These are phyloP conservation scores for Nebria salina DNA, from an alignment of 2,888 invertebrate genomes.

Conservation along the genomic window DNA sequence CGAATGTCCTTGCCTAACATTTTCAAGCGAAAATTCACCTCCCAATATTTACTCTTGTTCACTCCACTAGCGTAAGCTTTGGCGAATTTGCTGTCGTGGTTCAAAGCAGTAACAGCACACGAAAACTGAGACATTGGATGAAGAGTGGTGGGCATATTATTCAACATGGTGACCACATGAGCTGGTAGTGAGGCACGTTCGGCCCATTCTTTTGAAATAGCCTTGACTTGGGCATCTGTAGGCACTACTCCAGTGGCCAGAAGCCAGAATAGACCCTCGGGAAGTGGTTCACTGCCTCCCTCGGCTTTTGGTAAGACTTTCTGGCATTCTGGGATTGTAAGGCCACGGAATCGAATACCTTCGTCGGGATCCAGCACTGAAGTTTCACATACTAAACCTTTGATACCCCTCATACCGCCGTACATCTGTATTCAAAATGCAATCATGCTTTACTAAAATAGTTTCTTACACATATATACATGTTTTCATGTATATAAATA, in stretches of 20 bases:
- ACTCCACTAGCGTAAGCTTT: slow-evolving; percentile 90
- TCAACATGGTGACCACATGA: slow-evolving; percentile 92
- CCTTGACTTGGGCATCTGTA: slow-evolving; percentile 78
- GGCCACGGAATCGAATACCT: slow-evolving; percentile 94
- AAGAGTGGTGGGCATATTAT: slow-evolving; percentile 87
- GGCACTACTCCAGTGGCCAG: slow-evolving; percentile 90
- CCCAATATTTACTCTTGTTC: slow-evolving; percentile 92
- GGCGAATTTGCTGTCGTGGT: slow-evolving; percentile 91
- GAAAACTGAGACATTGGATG: slow-evolving; percentile 97
- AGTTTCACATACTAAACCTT: slow-evolving; percentile 93
- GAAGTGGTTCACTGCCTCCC: slow-evolving; percentile 85
- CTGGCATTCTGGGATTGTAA: slow-evolving; percentile 93
- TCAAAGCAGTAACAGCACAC: slow-evolving; percentile 89
- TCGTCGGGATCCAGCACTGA: slow-evolving; percentile 95
- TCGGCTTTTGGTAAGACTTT: slow-evolving; percentile 84
- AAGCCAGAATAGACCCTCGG: slow-evolving; percentile 95
- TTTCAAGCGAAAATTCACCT: slow-evolving; percentile 61
- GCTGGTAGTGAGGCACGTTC: slow-evolving; percentile 87
- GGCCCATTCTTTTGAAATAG: slow-evolving; percentile 86
- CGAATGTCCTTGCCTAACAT: not conserved
- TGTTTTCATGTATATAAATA: not conserved
- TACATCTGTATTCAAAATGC: slow-evolving; percentile 71
- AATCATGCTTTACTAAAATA: not conserved
- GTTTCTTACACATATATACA: not conserved
- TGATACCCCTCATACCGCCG: slow-evolving; percentile 97